Percentiles rank a stretch among this genome's conserved stretches.
These are phyloP conservation scores for Amiota minor DNA, from an alignment of 2,888 invertebrate species.

Conservation along the genomic window DNA sequence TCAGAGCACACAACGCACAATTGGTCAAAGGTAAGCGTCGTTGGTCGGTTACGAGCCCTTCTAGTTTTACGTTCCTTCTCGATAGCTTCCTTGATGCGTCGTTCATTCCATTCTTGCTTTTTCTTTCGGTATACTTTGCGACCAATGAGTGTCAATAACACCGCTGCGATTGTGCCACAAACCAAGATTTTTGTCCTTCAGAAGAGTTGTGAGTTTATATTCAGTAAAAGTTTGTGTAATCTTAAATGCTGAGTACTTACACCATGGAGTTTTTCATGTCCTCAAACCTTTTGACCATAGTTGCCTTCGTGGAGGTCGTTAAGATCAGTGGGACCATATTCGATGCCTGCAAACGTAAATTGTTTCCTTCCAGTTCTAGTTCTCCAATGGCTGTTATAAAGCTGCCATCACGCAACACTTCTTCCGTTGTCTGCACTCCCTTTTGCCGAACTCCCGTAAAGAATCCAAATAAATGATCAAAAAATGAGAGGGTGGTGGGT, in stretches of 20 bases:
- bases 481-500: slow-evolving; percentile 82
- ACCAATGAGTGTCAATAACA: slow-evolving; percentile 75
- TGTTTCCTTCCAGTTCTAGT: slow-evolving; percentile 79
- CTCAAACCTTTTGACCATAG: slow-evolving; percentile 82
- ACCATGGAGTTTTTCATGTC: slow-evolving; percentile 81
- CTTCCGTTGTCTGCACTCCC: slow-evolving; percentile 90
- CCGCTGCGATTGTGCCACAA: slow-evolving; percentile 76
- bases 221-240: not conserved
- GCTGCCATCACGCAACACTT: slow-evolving; percentile 87
- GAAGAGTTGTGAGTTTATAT: slow-evolving; percentile 18
- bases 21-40: slow-evolving; percentile 79
- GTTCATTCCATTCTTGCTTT: slow-evolving; percentile 76
- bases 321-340: slow-evolving; percentile 83
- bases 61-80: slow-evolving; percentile 80
- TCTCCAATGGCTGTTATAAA: slow-evolving; percentile 87
- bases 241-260: slow-evolving; percentile 70
- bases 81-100: slow-evolving; percentile 76
- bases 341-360: slow-evolving; percentile 83
- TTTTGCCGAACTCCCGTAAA: slow-evolving; percentile 87
- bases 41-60: slow-evolving; percentile 77
- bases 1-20: slow-evolving; percentile 89
- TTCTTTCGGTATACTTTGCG: slow-evolving; percentile 75
- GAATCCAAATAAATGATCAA: slow-evolving; percentile 89
- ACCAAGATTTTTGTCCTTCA: slow-evolving; percentile 73
- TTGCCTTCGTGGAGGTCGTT: slow-evolving; percentile 84